Evolutionary conservation across 1,140 invertebrate genomes (phyloP).

Genomic region (Agrilus planipennis): DNA sequence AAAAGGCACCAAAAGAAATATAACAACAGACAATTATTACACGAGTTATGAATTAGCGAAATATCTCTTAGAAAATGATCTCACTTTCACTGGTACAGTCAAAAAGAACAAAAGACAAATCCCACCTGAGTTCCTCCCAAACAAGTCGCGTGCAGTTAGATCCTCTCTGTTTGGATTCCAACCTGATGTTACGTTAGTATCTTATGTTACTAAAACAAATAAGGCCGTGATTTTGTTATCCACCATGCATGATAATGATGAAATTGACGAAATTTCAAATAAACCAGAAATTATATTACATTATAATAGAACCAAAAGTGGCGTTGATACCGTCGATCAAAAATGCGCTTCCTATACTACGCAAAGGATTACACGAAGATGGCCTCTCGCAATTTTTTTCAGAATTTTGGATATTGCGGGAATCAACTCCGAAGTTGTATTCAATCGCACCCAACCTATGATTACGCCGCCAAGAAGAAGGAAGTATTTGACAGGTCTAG

Average conservation of each 20-base stretch:
- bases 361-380: conserved; percentile 36
- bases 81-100: conserved; percentile 27
- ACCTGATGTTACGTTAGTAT: conserved; percentile 17
- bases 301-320: conserved; percentile 36
- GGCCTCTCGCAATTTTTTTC: conserved; percentile 40
- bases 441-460: conserved; percentile 19
- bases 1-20: conserved; percentile 6
- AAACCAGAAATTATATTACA: conserved; percentile 32
- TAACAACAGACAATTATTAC: conserved; percentile 16
- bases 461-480: conserved; percentile 27
- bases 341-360: conserved; percentile 22
- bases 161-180: conserved; percentile 25
- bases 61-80: conserved; percentile 17
- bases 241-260: conserved; percentile 20
- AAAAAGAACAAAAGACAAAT: conserved; percentile 3
- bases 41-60: conserved; percentile 9
- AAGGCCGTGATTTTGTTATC: conserved; percentile 27
- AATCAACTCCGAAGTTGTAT: conserved; percentile 36
- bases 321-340: conserved; percentile 31
- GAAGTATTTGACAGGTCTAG: conserved; percentile 33
- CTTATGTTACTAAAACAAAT: conserved; percentile 23
- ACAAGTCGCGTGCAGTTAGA: neutral
- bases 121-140: neutral
- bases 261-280: conserved; percentile 15
- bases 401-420: conserved; percentile 39